Conservation (phyloP, 2,888 invertebrate species). For the Metacarcinus magister region DNA sequence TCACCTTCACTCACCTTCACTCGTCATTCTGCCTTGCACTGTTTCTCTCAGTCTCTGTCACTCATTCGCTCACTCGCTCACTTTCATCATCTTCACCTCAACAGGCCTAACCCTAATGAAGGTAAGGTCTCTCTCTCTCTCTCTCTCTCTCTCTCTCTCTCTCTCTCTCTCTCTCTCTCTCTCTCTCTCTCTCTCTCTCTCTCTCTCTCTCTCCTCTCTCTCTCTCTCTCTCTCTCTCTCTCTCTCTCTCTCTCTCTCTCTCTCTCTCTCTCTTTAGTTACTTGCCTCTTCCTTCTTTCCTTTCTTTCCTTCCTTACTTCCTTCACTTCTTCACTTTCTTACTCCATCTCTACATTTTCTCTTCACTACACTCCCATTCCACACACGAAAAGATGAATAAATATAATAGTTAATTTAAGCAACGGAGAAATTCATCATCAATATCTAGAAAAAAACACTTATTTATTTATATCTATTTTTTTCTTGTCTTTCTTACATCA, state of each 20-base stretch:
- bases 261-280: neutral
- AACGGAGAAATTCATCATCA: no score
- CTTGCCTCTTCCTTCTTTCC: neutral
- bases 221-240: no score
- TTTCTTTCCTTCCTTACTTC: neutral
- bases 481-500: neutral
- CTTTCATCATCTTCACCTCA: neutral
- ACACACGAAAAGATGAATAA: neutral
- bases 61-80: neutral
- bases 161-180: neutral
- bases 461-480: neutral
- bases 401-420: neutral
- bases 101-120: no score
- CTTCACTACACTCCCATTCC: no score
- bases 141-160: constrained; percentile 32
- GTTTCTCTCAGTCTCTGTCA: neutral
- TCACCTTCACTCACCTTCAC: neutral
- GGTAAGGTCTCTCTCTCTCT: neutral
- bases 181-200: neutral
- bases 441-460: neutral
- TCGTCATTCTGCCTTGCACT: neutral
- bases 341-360: neutral
- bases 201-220: constrained; percentile 12
- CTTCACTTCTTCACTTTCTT: neutral
- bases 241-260: constrained; percentile 43